Evolutionary conservation across 2,888 invertebrate species (phyloP).

Genomic region (Oscheius onirici): DNA sequence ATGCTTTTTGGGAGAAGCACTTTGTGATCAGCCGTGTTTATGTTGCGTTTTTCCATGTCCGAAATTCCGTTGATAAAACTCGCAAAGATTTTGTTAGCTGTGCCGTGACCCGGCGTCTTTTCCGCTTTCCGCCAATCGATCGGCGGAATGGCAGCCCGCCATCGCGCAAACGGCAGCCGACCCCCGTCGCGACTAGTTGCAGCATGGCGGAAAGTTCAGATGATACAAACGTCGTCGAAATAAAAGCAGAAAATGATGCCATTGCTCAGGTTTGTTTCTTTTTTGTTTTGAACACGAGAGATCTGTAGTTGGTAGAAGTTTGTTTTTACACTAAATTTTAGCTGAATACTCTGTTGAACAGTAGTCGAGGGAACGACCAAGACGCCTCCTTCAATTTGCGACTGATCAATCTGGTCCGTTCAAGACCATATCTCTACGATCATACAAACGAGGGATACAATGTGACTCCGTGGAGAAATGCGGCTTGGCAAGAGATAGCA

Average conservation of each 20-base stretch:
- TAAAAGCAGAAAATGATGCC: slow-evolving; percentile 12
- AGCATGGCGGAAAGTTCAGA: slow-evolving; percentile 3
- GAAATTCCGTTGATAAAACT: slow-evolving; percentile 38
- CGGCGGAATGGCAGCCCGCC: neutral
- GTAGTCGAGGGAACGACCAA: slow-evolving; percentile 34
- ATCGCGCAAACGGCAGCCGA: slow-evolving; percentile 1
- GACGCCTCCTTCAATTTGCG: slow-evolving; percentile 51
- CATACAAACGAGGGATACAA: slow-evolving; percentile 51
- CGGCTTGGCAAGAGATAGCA: slow-evolving; percentile 50
- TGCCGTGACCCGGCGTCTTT: slow-evolving; percentile 1
- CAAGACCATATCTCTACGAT: slow-evolving; percentile 48
- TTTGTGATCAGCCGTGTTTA: slow-evolving; percentile 55
- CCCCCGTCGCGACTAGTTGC: neutral
- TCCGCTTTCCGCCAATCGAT: slow-evolving; percentile 7
- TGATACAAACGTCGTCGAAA: neutral
- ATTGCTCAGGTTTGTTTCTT: slow-evolving; percentile 16
- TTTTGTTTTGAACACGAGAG: too few relatives aligned
- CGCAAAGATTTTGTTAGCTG: slow-evolving; percentile 16
- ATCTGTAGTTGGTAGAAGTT: too few relatives aligned
- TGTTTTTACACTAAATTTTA: too few relatives aligned
- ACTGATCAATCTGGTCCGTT: slow-evolving; percentile 42
- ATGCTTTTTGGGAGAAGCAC: slow-evolving; percentile 60
- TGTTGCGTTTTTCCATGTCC: slow-evolving; percentile 57
- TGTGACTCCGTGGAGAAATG: slow-evolving; percentile 44
- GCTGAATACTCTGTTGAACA: slow-evolving; percentile 37